These are phyloP conservation scores for Lordiphosa stackelbergi DNA, from an alignment of 1,140 invertebrate species.

Conservation along the genomic window DNA sequence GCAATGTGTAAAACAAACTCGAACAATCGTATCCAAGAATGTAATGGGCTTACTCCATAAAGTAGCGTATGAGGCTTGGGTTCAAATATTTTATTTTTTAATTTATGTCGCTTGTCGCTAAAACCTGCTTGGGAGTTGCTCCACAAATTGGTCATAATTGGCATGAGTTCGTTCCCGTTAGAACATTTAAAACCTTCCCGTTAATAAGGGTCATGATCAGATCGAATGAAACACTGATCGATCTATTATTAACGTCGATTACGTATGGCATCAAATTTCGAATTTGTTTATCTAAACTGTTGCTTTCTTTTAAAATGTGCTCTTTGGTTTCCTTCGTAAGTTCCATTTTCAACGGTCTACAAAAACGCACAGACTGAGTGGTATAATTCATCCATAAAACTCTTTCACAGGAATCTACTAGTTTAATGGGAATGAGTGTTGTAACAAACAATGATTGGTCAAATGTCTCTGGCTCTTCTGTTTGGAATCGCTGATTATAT, in stretches of 20 bases:
- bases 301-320: slow-evolving; percentile 9
- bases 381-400: too few species aligned
- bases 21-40: too few species aligned
- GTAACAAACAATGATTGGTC: too few species aligned
- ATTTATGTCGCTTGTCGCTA: too few species aligned
- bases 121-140: slow-evolving; percentile 12
- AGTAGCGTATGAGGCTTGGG: too few species aligned
- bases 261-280: background rate
- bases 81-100: too few species aligned
- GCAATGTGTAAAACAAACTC: slow-evolving; percentile 15
- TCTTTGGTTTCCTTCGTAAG: slow-evolving; percentile 10
- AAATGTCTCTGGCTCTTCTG: too few species aligned
- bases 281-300: slow-evolving; percentile 14
- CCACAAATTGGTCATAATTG: slow-evolving; percentile 17
- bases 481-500: too few species aligned
- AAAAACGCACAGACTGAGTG: slow-evolving; percentile 16
- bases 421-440: too few species aligned
- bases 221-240: slow-evolving; percentile 8
- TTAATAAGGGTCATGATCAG: slow-evolving; percentile 17
- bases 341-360: slow-evolving; percentile 13
- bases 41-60: too few species aligned
- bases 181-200: slow-evolving; percentile 18
- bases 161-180: slow-evolving; percentile 13
- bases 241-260: slow-evolving; percentile 7
- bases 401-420: too few species aligned